Percentiles rank a stretch among this genome's conserved stretches.
Conservation (phyloP, 2,888 invertebrate genomes). For the Leptopilina myrica region DNA sequence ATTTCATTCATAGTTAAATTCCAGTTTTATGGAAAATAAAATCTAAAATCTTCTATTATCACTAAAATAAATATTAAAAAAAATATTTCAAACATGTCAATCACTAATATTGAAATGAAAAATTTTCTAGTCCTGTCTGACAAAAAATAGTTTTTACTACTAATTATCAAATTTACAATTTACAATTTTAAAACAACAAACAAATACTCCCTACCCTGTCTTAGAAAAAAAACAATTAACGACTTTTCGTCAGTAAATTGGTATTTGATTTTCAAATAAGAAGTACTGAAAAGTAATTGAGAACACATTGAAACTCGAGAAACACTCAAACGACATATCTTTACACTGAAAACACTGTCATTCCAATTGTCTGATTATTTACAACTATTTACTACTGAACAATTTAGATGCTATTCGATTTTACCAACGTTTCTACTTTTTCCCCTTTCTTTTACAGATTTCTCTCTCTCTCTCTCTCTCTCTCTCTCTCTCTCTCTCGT, state of each 20-base stretch:
- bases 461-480: neutral
- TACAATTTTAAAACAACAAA: too few species aligned
- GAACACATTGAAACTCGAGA: slow-evolving; percentile 19
- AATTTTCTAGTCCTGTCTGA: too few species aligned
- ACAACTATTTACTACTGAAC: slow-evolving; percentile 1
- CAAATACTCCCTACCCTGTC: too few species aligned
- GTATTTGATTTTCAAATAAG: neutral
- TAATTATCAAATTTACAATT: too few species aligned
- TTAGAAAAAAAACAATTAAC: neutral
- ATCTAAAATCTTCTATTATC: too few species aligned
- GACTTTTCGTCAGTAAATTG: neutral
- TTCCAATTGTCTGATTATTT: neutral
- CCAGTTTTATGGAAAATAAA: too few species aligned
- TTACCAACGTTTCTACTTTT: neutral
- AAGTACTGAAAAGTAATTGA: neutral
- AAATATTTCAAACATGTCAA: too few species aligned
- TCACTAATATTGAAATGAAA: too few species aligned
- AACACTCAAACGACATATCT: slow-evolving; percentile 14
- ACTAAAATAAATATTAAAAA: too few species aligned
- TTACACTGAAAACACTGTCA: neutral
- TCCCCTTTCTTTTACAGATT: neutral
- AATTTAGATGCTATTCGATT: neutral
- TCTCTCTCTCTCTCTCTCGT: neutral
- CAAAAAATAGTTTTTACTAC: too few species aligned
- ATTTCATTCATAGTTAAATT: too few species aligned